Conservation (phyloP, 2,113 vertebrate species). For the Periophthalmus modestus region DNA sequence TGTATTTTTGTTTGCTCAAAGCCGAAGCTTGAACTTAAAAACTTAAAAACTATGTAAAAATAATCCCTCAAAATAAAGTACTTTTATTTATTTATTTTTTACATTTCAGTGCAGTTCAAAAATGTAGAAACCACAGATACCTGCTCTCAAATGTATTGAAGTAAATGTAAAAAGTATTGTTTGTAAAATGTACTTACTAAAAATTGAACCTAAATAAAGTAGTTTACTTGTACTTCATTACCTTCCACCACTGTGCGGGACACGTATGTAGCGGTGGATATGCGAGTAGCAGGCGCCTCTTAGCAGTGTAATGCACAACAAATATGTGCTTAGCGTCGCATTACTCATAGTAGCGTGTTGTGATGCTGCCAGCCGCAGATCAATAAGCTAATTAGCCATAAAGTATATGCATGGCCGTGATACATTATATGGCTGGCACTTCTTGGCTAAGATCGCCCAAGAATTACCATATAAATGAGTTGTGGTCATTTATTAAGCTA, state of each 20-base stretch:
- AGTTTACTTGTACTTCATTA: no score
- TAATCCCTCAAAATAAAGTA: no score
- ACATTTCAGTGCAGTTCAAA: no score
- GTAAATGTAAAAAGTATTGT: no score
- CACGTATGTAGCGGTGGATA: neutral
- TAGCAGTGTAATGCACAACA: constrained; percentile 27
- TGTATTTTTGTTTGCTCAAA: no score
- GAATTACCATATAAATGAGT: constrained; percentile 70
- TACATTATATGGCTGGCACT: constrained; percentile 68
- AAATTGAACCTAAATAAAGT: no score
- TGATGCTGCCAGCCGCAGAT: constrained; percentile 58
- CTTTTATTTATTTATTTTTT: no score
- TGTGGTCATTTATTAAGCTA: constrained; percentile 60
- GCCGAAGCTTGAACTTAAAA: no score
- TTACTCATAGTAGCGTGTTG: constrained; percentile 62
- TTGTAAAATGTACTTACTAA: no score
- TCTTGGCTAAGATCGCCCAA: constrained; percentile 51
- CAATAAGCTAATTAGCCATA: constrained; percentile 75
- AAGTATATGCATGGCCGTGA: constrained; percentile 65
- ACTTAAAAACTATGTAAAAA: no score
- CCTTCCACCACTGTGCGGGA: neutral
- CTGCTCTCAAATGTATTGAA: no score
- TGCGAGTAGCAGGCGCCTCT: constrained; percentile 18
- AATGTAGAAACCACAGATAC: no score
- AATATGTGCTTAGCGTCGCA: constrained; percentile 57